Evolutionary conservation across 2,113 vertebrate genomes (phyloP), one percentile per base, ranked within the genome.

Genomic region (Leucosticte australis): DNA sequence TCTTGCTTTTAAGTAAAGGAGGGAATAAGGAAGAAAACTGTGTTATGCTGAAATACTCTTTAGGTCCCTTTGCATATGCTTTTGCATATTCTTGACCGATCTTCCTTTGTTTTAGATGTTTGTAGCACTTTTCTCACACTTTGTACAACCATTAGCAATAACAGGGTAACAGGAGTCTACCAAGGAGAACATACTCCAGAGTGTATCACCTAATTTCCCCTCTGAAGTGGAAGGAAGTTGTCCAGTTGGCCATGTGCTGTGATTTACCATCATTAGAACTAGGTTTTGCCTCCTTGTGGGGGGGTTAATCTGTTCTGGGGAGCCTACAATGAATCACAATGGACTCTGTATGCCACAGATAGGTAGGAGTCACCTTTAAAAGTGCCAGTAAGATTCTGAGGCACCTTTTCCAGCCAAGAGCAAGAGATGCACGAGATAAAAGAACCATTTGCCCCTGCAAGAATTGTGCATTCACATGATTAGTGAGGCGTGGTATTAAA

Each of bases 401-500:
- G 74, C 74, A 60, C 70, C 75, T 91, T 87, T 84, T 75, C 37
- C 74, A 93, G 76, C 64, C 60, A 42, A 69, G 79, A 88, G 68
- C 90, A 83, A 90, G 73, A 87, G 53, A 53, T 90, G 59, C 46
- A 37, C 27, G 24, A 56, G 31, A 46, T n/a, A 92, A 90, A 64
- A 89, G 87, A 96, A 85, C 69, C 42, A 0, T 88, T 91, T 96
- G 79, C 41, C 93, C 87, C 88, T 95, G 90, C 89, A 95, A 89
- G 90, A 90, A 95, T 84, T 92, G 93, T 94, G 90, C 88, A 62
- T 83, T 96, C 94, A 88, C 76, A 68, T 94, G 85, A 90, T 86
- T 91, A 90, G 93, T 75, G 94, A 97, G 92, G 83, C 65, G 2
- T 94, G 76, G 80, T 87, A 93, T 97, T 94, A 93, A 96, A 96